Conservation (phyloP, 2,888 invertebrate species). For the Sericinus montela region DNA sequence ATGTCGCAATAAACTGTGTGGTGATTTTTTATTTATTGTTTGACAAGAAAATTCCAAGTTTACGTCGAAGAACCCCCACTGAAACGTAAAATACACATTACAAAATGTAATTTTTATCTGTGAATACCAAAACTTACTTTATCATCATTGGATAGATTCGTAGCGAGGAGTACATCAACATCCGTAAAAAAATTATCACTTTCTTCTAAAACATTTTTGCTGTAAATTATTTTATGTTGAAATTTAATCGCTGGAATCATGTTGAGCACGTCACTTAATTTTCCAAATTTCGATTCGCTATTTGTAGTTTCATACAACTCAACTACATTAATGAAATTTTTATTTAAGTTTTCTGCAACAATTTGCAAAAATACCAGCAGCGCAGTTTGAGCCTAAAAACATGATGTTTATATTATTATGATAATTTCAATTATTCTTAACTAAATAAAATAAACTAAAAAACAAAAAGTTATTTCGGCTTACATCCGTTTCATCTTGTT, state of each 20-base stretch:
- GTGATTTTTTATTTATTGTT: too few relatives aligned
- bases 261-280: slow-evolving; percentile 22
- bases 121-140: slow-evolving; percentile 25
- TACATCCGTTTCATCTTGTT: slow-evolving; percentile 29
- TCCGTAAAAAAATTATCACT: slow-evolving; percentile 18
- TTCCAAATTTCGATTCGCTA: slow-evolving; percentile 18
- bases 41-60: too few relatives aligned
- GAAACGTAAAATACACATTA: too few relatives aligned
- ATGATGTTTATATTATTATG: background rate
- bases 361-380: slow-evolving; percentile 34
- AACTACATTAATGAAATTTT: slow-evolving; percentile 27
- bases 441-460: too few relatives aligned
- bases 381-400: slow-evolving; percentile 29
- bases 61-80: too few relatives aligned
- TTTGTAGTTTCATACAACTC: slow-evolving; percentile 26
- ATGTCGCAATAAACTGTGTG: too few relatives aligned
- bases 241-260: slow-evolving; percentile 24
- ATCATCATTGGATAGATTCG: slow-evolving; percentile 30
- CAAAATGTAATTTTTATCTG: too few relatives aligned
- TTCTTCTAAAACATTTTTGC: slow-evolving; percentile 18
- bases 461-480: slow-evolving; percentile 20
- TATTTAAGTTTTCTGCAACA: slow-evolving; percentile 36
- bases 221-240: slow-evolving; percentile 21
- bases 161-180: slow-evolving; percentile 29
- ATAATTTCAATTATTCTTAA: too few relatives aligned